Evolutionary conservation across 2,113 vertebrate species (phyloP).

Genomic region (Thunnus maccoyii): DNA sequence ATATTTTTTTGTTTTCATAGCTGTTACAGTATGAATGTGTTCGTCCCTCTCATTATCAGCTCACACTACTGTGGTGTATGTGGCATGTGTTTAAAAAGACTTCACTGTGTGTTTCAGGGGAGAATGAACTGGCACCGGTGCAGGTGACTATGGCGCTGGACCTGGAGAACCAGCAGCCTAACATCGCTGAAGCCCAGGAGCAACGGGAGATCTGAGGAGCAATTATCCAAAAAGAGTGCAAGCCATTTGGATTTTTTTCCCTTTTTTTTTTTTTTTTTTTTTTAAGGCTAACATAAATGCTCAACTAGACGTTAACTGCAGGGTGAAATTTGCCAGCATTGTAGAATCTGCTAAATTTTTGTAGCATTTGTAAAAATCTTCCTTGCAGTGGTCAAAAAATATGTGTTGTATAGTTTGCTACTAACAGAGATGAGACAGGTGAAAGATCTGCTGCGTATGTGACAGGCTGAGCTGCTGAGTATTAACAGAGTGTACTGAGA

Average conservation of each 20-base stretch:
- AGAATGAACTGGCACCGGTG: conserved; percentile 56
- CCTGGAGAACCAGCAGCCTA: conserved; percentile 58
- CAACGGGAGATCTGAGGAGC: conserved; percentile 63
- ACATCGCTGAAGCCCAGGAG: conserved; percentile 5
- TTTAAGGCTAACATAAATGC: not conserved
- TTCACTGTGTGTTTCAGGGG: conserved; percentile 33
- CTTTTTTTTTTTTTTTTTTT: no score
- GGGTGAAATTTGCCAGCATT: not conserved
- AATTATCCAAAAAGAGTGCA: not conserved
- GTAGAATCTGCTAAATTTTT: not conserved
- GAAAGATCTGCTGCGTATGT: not conserved
- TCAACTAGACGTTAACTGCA: not conserved
- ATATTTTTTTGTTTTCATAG: not conserved
- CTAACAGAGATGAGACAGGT: not conserved
- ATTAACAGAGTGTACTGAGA: not conserved
- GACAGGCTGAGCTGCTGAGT: conserved; percentile 1
- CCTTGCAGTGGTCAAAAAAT: conserved; percentile 12
- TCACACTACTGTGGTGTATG: not conserved
- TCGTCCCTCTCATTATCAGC: not conserved
- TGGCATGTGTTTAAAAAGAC: not conserved
- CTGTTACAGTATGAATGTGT: not conserved
- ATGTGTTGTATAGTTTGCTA: not conserved
- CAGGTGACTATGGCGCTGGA: conserved; percentile 74
- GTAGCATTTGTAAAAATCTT: conserved; percentile 21
- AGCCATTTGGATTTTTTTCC: not conserved